Conservation (phyloP, 1,140 invertebrate genomes). For the Dendroctonus ponderosae region DNA sequence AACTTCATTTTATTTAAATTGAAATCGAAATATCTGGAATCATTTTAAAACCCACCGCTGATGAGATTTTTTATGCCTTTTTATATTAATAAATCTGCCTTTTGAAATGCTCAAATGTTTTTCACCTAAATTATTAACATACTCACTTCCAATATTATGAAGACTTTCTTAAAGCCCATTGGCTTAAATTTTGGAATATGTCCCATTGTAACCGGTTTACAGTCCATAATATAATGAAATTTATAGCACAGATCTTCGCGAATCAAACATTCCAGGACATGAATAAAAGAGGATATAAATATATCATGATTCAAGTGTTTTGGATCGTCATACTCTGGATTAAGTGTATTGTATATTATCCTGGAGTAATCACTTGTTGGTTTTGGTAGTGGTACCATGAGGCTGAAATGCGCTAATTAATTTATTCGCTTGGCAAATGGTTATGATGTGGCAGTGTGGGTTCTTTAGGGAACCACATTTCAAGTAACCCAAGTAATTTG, state of each 20-base stretch:
- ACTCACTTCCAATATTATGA: neutral
- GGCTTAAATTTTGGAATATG: constrained; percentile 39
- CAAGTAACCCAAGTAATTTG: no score
- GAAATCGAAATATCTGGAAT: neutral
- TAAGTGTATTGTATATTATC: neutral
- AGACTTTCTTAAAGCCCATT: constrained; percentile 1
- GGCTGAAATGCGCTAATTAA: neutral
- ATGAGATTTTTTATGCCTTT: neutral
- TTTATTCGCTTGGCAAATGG: no score
- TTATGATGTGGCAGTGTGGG: no score
- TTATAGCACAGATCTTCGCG: neutral
- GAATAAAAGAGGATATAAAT: constrained; percentile 25
- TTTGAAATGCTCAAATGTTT: no score
- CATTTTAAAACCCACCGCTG: neutral
- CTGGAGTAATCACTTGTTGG: neutral
- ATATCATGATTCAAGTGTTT: neutral
- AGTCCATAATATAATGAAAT: constrained; percentile 16
- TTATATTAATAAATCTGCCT: no score
- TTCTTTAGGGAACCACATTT: no score
- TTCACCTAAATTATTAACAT: no score
- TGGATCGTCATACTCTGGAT: constrained; percentile 48
- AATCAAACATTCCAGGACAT: neutral
- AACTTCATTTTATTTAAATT: neutral
- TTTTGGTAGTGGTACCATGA: constrained; percentile 1
- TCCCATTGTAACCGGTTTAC: neutral